Evolutionary conservation across 2,888 invertebrate genomes (phyloP).

Genomic region (Zygothrica quintamaculata): DNA sequence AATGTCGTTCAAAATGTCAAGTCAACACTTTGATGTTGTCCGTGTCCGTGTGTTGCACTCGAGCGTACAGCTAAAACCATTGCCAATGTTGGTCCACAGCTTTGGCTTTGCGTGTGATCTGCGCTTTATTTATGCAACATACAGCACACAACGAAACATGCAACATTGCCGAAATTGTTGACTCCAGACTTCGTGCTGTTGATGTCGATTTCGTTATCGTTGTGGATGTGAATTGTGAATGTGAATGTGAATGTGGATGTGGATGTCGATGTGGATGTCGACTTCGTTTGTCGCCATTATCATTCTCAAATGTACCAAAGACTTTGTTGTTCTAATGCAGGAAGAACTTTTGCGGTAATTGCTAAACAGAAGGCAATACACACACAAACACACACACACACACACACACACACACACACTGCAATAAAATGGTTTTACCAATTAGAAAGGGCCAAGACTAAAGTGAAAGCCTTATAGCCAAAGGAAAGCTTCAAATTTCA

Average conservation of each 20-base stretch:
- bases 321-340: conserved; percentile 61
- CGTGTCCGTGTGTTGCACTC: conserved; percentile 53
- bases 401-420: no score
- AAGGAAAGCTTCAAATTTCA: no score
- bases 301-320: conserved; percentile 31
- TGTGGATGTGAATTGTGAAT: conserved; percentile 37
- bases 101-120: conserved; percentile 80
- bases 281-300: conserved; percentile 23
- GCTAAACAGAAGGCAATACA: conserved; percentile 54
- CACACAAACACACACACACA: no score
- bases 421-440: conserved; percentile 50
- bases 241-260: conserved; percentile 28
- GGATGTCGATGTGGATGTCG: conserved; percentile 20
- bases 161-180: conserved; percentile 78
- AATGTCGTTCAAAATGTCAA: conserved; percentile 82
- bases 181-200: conserved; percentile 69
- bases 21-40: conserved; percentile 82
- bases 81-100: conserved; percentile 46
- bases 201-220: conserved; percentile 42
- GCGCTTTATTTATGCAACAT: conserved; percentile 80
- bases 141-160: conserved; percentile 78
- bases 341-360: conserved; percentile 64
- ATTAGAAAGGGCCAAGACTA: conserved; percentile 38
- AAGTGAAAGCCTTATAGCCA: conserved; percentile 8
- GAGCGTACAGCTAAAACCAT: conserved; percentile 48